Percentiles rank a stretch among this genome's conserved stretches.
Evolutionary conservation across 1,140 invertebrate genomes (phyloP).

Genomic region (Aphaenogaster floridana): DNA sequence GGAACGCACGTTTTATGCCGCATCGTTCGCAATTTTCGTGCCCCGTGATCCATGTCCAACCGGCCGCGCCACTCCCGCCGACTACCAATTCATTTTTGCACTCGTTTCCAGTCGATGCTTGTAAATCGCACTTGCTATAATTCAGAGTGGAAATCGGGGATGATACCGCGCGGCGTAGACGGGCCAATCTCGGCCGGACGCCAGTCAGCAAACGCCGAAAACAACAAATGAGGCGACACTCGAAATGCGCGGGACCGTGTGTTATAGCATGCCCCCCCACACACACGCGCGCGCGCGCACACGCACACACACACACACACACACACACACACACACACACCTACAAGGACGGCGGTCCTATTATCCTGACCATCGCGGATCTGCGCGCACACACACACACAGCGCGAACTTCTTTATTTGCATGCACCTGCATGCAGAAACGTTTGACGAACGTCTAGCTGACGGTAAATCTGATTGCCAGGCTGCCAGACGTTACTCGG

Average conservation of each 20-base stretch:
- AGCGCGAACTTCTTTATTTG: slow-evolving; percentile 51
- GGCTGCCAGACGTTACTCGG: too few relatives aligned
- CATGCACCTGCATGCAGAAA: slow-evolving; percentile 27
- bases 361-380: slow-evolving; percentile 31
- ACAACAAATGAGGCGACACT: slow-evolving; percentile 54
- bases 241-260: slow-evolving; percentile 55
- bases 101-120: slow-evolving; percentile 80
- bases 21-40: slow-evolving; percentile 73
- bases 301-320: neutral
- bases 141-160: slow-evolving; percentile 77
- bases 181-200: slow-evolving; percentile 66
- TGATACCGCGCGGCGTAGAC: slow-evolving; percentile 39
- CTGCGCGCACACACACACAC: neutral
- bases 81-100: slow-evolving; percentile 84
- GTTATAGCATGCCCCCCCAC: neutral
- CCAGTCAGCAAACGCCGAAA: slow-evolving; percentile 77
- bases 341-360: neutral
- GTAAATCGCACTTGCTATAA: slow-evolving; percentile 84
- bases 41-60: slow-evolving; percentile 69
- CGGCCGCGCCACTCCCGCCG: slow-evolving; percentile 69
- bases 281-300: too few relatives aligned
- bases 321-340: neutral
- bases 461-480: slow-evolving; percentile 42
- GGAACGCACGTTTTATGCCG: slow-evolving; percentile 57
- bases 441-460: slow-evolving; percentile 43